Evolutionary conservation across 1,140 invertebrate genomes (phyloP), one percentile per base, ranked within the genome.

Genomic region (Tribolium castaneum): DNA sequence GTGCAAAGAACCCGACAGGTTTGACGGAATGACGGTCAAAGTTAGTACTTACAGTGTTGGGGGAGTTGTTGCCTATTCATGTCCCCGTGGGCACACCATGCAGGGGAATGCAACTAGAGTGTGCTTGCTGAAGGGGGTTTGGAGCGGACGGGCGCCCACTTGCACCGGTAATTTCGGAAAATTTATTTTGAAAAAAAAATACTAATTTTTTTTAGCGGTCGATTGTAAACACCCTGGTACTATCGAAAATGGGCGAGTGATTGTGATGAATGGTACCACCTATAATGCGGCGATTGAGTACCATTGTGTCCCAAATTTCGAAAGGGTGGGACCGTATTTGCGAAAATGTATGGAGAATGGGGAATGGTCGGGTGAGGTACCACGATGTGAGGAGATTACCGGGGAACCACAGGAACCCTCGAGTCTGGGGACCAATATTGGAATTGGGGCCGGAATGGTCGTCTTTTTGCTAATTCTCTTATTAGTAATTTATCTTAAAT

Each of bases 251-350:
- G 96, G 95, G 0, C 89, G 95, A 77, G 92, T 96, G 0, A 96
- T 96, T 80, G 91, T 96, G 6, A 92, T 95, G 45, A 97, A 98
- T 82, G 92, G 93, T 16, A 93, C 94, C 0, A 96, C 94, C 0
- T 97, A 94, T 82, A 93, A 93, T 5, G 94, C 94, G 72, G 91
- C 92, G 1, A 92, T 96, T 1, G 94, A 96, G 83, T 98, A 97
- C 85, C 93, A 96, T 80, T 98, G 97, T 84, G 87, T 97, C 70
- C 95, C 94, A 5, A 93, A 94, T 78, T 97, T 91, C 86, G 93
- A 94, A 84, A 90, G 95, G 49, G 90, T 93, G 0, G 95, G 95
- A 0, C 93, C 94, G 3, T 96, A 95, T 85, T 86, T 95, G 1
- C 88, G 95, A 59, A 95, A 95, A 83, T 97, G 95, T 86, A 88